Percentiles rank a stretch among this genome's conserved stretches.
Conservation (phyloP, 92 coral and sea anemone species). For the Zoanthus solanderi region DNA sequence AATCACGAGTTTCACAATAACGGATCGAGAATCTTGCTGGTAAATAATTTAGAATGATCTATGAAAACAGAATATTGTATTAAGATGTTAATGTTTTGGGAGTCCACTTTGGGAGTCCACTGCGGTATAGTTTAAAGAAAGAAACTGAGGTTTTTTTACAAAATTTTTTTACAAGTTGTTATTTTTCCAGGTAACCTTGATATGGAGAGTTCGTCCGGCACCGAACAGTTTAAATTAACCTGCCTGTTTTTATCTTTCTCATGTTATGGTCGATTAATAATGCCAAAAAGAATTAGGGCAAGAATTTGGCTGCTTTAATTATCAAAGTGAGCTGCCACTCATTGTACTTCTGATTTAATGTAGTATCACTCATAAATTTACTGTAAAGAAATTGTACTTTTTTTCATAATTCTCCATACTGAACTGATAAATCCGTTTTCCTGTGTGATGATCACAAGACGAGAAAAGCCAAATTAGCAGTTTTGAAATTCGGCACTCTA, state of each 20-base stretch:
- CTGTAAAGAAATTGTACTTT: not conserved
- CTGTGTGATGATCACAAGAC: not conserved
- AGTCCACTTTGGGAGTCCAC: not conserved
- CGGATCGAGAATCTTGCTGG: not conserved
- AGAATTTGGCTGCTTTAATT: not conserved
- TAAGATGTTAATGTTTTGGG: not conserved
- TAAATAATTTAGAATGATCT: slow-evolving; percentile 19
- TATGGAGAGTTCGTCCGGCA: no score
- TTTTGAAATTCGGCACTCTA: slow-evolving; percentile 17
- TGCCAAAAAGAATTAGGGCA: not conserved
- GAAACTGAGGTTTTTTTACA: no score
- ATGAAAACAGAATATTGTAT: not conserved
- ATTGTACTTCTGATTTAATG: not conserved
- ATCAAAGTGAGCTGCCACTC: not conserved
- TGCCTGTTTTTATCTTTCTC: no score
- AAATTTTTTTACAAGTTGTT: not conserved
- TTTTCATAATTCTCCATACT: not conserved
- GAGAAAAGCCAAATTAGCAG: not conserved
- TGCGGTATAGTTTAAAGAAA: no score
- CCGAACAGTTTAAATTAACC: no score
- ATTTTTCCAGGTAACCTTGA: not conserved
- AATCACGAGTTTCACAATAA: not conserved
- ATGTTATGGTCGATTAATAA: not conserved
- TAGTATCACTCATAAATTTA: no score
- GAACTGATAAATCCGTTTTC: not conserved